Conservation (phyloP, 2,888 invertebrate genomes). For the Argyresthia albistria region DNA sequence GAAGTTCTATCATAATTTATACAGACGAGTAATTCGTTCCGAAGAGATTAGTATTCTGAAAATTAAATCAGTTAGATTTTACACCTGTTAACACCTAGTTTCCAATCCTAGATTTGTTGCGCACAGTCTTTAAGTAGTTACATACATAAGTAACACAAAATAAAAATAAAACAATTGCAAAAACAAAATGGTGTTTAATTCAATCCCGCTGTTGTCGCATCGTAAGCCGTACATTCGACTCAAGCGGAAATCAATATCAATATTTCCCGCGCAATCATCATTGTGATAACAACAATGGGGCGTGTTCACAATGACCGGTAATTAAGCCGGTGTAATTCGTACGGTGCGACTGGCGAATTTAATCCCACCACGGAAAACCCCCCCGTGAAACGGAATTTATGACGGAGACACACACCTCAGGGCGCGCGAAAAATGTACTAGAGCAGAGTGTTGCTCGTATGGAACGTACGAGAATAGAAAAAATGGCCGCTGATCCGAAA, state of each 20-base stretch:
- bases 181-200: no score
- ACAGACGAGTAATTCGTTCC: no score
- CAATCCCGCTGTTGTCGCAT: background rate
- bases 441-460: background rate
- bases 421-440: constrained; percentile 4
- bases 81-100: no score
- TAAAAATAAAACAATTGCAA: no score
- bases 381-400: constrained; percentile 39
- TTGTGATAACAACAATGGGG: constrained; percentile 32
- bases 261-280: constrained; percentile 37
- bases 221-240: background rate
- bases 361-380: constrained; percentile 49
- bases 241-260: constrained; percentile 37
- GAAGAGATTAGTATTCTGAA: no score
- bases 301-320: constrained; percentile 42
- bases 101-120: no score
- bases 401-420: constrained; percentile 26
- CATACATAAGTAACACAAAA: no score
- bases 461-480: no score
- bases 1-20: no score
- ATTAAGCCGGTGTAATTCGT: constrained; percentile 48
- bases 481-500: background rate
- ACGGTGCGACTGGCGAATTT: constrained; percentile 41
- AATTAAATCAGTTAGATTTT: no score
- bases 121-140: no score